Percentiles rank a stretch among this genome's conserved stretches.
Evolutionary conservation across 2,113 vertebrate species (phyloP).

Genomic region (Onychostruthus taczanowskii): DNA sequence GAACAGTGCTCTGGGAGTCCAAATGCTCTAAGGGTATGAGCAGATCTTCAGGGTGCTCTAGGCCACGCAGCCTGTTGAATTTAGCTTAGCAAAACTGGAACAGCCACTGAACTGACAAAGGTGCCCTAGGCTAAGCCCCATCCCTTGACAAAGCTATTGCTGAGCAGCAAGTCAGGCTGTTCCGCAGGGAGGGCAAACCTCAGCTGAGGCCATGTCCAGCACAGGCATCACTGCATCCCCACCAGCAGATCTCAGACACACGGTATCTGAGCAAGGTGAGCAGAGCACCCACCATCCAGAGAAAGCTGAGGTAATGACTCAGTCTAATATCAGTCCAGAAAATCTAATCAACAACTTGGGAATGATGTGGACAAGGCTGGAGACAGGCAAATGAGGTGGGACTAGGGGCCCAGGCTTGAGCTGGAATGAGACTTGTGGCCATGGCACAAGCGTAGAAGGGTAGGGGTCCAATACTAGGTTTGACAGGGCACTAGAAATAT

Average conservation of each 20-base stretch:
- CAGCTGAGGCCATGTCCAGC: accelerated
- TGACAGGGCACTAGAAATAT: background rate
- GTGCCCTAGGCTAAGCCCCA: background rate
- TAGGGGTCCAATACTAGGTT: accelerated
- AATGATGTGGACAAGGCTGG: background rate
- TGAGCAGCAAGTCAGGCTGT: background rate
- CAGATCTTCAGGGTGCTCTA: background rate
- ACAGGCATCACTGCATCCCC: background rate
- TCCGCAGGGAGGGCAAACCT: background rate
- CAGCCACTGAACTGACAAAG: background rate
- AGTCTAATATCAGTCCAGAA: background rate
- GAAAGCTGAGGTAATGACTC: background rate
- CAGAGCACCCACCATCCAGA: background rate
- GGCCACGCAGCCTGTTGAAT: background rate
- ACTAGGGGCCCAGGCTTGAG: background rate
- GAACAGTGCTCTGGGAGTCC: background rate
- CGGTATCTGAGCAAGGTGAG: background rate
- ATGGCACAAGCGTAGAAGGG: background rate
- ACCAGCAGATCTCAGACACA: background rate
- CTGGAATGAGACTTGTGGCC: background rate
- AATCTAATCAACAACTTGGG: background rate
- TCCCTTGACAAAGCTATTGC: background rate
- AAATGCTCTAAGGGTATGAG: background rate
- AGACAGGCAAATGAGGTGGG: background rate
- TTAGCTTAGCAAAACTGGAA: background rate